Conservation (phyloP, 2,888 invertebrate species). For the Tetragonula carbonaria region DNA sequence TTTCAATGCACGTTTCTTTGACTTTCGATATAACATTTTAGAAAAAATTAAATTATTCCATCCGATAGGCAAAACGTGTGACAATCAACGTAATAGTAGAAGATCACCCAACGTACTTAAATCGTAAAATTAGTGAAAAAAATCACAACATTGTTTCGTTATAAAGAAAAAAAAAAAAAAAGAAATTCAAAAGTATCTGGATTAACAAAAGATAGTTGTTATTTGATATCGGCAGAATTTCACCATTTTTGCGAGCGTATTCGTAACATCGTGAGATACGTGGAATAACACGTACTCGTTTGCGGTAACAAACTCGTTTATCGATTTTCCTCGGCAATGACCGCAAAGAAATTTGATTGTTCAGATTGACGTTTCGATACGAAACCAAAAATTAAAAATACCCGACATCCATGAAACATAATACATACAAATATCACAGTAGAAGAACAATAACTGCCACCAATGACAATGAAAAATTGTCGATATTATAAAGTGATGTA, state of each 20-base stretch:
- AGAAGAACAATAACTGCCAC: too few species aligned
- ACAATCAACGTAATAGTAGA: too few species aligned
- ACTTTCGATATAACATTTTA: too few species aligned
- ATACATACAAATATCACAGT: too few species aligned
- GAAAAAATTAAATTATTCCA: too few species aligned
- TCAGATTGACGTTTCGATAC: not conserved
- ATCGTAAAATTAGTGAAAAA: too few species aligned
- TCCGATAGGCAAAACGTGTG: too few species aligned
- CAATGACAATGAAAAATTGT: too few species aligned
- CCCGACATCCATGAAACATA: not conserved
- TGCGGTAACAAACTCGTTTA: not conserved
- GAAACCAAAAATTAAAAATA: not conserved
- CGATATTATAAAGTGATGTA: too few species aligned
- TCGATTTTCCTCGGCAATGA: not conserved
- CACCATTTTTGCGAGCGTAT: not conserved
- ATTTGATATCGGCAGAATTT: not conserved
- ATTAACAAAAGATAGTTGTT: not conserved
- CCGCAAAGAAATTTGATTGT: conserved; percentile 17
- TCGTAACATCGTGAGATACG: not conserved
- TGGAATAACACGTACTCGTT: not conserved
- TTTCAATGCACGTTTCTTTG: too few species aligned
- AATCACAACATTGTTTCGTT: too few species aligned
- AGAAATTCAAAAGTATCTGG: not conserved
- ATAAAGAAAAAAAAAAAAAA: not conserved
- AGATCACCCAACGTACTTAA: too few species aligned